Percentiles rank a stretch among this genome's conserved stretches.
Evolutionary conservation across 2,888 invertebrate genomes (phyloP).

Genomic region (Dendrolimus houi): DNA sequence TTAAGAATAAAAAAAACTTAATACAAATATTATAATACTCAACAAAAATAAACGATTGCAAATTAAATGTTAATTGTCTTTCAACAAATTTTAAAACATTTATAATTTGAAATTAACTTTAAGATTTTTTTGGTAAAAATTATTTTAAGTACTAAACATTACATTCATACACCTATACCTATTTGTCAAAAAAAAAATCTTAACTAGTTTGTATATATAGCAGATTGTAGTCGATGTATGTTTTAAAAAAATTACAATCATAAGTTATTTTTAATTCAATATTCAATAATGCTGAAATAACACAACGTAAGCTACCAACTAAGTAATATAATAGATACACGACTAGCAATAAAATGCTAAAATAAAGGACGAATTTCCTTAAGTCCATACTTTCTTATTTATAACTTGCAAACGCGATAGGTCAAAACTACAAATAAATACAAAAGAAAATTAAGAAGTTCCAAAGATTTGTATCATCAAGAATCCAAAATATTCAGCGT

Average conservation of each 20-base stretch:
- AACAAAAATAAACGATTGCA: constrained; percentile 42
- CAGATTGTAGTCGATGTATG: constrained; percentile 3
- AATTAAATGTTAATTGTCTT: constrained; percentile 30
- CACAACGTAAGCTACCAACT: not conserved
- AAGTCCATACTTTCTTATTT: not conserved
- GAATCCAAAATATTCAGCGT: too few relatives aligned
- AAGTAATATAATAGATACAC: constrained; percentile 26
- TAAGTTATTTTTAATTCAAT: not conserved
- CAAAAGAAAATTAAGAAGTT: too few relatives aligned
- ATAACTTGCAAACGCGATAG: not conserved
- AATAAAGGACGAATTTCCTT: not conserved
- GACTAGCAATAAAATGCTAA: constrained; percentile 62
- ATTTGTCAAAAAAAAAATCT: constrained; percentile 50
- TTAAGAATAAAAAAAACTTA: not conserved
- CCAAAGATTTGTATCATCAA: too few relatives aligned
- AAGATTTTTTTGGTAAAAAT: constrained; percentile 60
- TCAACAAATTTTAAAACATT: constrained; percentile 43
- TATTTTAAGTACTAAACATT: constrained; percentile 67
- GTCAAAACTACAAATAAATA: not conserved
- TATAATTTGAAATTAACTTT: constrained; percentile 52
- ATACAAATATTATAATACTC: constrained; percentile 50
- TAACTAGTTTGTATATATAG: constrained; percentile 18
- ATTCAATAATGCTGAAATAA: not conserved
- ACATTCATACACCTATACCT: constrained; percentile 42
- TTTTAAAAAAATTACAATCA: constrained; percentile 15